Evolutionary conservation across 2,113 vertebrate genomes (phyloP).

Genomic region (Ictalurus furcatus): DNA sequence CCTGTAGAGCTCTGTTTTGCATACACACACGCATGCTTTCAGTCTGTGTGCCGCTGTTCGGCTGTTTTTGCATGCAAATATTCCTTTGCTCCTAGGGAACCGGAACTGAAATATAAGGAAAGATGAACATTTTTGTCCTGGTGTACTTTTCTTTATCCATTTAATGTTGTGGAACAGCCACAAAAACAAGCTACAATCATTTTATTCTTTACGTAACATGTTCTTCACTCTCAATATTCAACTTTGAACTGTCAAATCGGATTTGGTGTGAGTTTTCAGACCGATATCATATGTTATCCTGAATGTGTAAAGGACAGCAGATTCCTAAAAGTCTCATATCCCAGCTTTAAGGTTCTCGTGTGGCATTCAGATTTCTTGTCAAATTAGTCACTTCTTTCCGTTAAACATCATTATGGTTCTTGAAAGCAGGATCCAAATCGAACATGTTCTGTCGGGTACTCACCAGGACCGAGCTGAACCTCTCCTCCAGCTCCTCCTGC

Average conservation of each 20-base stretch:
- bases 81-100: not conserved
- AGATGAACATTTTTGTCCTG: not conserved
- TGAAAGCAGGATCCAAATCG: not conserved
- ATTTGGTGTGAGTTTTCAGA: not conserved
- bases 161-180: too few species aligned
- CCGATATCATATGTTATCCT: not conserved
- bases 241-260: not conserved
- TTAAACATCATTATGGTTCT: not conserved
- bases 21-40: not conserved
- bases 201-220: too few species aligned
- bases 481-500: conserved; percentile 81
- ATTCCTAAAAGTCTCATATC: not conserved
- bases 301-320: not conserved
- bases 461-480: conserved; percentile 82
- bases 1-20: not conserved
- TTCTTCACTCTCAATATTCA: too few species aligned
- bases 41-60: not conserved
- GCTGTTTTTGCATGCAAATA: not conserved
- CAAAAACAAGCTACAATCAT: too few species aligned
- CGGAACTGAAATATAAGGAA: not conserved
- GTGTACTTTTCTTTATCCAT: too few species aligned
- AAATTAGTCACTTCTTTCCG: not conserved
- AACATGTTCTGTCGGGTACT: conserved; percentile 57
- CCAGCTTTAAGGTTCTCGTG: not conserved
- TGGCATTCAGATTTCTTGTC: not conserved